Evolutionary conservation across 2,113 vertebrate species (phyloP), one percentile per base, ranked within the genome.

Genomic region (Todiramphus chloris): DNA sequence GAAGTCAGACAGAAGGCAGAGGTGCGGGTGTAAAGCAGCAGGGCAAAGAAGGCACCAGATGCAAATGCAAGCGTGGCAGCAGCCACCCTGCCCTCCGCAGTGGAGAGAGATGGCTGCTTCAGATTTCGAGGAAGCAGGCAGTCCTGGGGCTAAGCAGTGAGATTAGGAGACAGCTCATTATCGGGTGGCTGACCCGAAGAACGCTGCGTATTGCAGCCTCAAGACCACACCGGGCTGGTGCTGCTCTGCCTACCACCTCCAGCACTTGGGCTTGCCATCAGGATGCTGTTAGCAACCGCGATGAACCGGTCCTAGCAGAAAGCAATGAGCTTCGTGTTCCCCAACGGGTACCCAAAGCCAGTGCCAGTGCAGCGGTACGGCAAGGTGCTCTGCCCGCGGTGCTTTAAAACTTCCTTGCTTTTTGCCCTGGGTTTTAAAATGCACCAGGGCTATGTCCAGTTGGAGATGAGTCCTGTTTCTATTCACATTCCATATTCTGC

Each of bases 301-400:
- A 3, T 5, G 8, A 19, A 76, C 6, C 35, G 3, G 6, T 55
- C 74, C 35, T 12, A 13, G 11, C 7, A 14, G 39, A 51, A 27
- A 56, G 53, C 86, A 14, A 37, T 1, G 66, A 79, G 63, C 53
- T 13, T 17, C 7, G 8, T 13, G 6, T 6, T 53, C 83, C 85
- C 58, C 8, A 13, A 1, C 27, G 55, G 62, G 76, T 24, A 35
- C 86, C 35, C 84, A 46, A 11, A 83, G 76, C 0, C 28, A 23
- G 9, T 0, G 14, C 35, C 76, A 28, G 56, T 0, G 1, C 35
- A 14, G 84, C 66, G 0, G 0, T 13, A 0, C 3, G 1, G 82
- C 48, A 5, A 53, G 60, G 44, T 9, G 56, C 89, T 83, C 51
- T 68, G 86, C 72, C 48, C 60, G 16, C 1, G 0, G 5, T 16